phyloP scores from a whole-genome alignment of 2,888 invertebrate species.

The Synergus japonicus region DNA sequence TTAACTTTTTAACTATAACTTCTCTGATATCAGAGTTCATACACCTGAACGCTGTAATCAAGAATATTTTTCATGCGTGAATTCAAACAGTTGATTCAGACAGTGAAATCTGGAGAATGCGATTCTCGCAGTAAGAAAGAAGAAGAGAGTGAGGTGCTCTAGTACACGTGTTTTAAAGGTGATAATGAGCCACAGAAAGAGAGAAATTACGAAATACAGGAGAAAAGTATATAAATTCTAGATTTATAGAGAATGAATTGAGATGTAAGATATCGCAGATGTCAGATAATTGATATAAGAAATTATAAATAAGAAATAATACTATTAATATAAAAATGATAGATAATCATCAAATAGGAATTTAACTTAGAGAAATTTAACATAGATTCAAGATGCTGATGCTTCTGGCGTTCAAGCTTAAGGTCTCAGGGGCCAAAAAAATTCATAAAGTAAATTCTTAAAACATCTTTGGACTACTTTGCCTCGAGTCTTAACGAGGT shows the following conservation, averaged over 20 bases:
- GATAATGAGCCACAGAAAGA: conserved; percentile 14
- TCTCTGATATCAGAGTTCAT: too few species aligned
- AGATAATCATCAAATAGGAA: background rate
- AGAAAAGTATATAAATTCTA: background rate
- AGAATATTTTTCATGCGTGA: conserved; percentile 15
- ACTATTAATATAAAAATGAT: background rate
- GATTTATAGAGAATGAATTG: background rate
- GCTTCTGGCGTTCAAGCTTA: background rate
- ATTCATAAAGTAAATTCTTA: conserved; percentile 44
- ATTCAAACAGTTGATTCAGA: conserved; percentile 16
- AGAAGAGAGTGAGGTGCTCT: conserved; percentile 3
- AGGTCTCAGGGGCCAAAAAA: conserved; percentile 54
- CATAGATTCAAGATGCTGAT: background rate
- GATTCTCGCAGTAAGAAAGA: conserved; percentile 1
- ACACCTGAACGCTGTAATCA: background rate
- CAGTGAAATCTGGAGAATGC: conserved; percentile 27
- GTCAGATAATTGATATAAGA: background rate
- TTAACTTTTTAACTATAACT: background rate
- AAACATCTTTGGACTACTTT: conserved; percentile 57
- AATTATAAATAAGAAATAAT: background rate
- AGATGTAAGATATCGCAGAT: background rate
- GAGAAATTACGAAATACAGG: background rate
- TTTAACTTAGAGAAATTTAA: background rate
- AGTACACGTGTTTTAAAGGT: conserved; percentile 5
- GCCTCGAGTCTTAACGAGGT: conserved; percentile 48